Evolutionary conservation across 2,797 vertebrate genomes (phyloP).

Genomic region (Falco columbarius): DNA sequence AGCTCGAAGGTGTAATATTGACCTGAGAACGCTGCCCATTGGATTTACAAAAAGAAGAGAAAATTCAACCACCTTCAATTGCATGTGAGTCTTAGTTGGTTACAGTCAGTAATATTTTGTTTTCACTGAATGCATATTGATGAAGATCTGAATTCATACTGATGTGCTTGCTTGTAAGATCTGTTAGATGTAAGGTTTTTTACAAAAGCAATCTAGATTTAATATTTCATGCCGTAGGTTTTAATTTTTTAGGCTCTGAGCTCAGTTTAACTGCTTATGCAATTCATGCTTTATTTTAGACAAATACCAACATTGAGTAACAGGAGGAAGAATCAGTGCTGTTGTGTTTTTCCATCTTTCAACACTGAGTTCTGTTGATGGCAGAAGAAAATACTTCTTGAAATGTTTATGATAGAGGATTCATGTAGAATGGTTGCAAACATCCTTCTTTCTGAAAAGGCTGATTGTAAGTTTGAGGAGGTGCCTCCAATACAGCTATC

Average conservation of each 20-base stretch:
- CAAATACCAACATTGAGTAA: not conserved
- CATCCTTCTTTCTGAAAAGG: not conserved
- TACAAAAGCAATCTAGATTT: not conserved
- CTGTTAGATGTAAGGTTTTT: not conserved
- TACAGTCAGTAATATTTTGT: not conserved
- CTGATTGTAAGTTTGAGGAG: not conserved
- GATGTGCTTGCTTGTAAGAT: not conserved
- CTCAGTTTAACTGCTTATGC: not conserved
- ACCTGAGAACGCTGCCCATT: slow-evolving; percentile 85
- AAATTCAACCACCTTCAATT: slow-evolving; percentile 87
- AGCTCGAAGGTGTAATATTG: slow-evolving; percentile 84
- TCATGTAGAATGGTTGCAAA: not conserved
- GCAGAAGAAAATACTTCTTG: not conserved
- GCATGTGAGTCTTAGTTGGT: slow-evolving; percentile 76
- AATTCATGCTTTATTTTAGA: not conserved
- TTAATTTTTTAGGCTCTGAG: not conserved
- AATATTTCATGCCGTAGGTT: not conserved
- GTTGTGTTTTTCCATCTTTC: not conserved
- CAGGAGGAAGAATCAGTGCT: not conserved
- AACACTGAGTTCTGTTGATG: not conserved
- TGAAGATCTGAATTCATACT: not conserved
- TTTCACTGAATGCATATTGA: not conserved
- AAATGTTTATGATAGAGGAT: not conserved
- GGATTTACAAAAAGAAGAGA: slow-evolving; percentile 90
- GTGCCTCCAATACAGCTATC: not conserved